A percentile compares a stretch with the other conserved stretches of the same genome.
These are phyloP conservation scores for Podarcis siculus DNA, from an alignment of 2,797 vertebrate species.

Conservation along the genomic window DNA sequence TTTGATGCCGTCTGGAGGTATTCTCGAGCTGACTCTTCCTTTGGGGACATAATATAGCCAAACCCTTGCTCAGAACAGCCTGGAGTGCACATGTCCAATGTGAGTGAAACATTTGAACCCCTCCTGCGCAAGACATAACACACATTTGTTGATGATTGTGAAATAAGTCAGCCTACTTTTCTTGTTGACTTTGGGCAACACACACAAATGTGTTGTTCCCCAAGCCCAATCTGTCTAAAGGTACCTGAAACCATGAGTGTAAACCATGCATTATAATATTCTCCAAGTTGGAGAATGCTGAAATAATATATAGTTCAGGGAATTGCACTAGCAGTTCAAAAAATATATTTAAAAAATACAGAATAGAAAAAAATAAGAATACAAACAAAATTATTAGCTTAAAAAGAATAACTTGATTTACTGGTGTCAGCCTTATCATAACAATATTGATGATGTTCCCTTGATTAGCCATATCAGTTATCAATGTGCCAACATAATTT, in stretches of 20 bases:
- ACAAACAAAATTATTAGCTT: background rate
- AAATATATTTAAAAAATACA: too few relatives aligned
- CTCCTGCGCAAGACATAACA: constrained; percentile 81
- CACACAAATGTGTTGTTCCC: background rate
- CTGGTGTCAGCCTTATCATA: background rate
- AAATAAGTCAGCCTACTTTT: background rate
- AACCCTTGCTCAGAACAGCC: constrained; percentile 93
- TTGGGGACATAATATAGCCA: constrained; percentile 91
- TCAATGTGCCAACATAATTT: background rate
- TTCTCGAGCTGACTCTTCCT: constrained; percentile 90
- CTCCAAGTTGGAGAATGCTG: background rate
- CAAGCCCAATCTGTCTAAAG: background rate
- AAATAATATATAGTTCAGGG: background rate
- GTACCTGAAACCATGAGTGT: background rate
- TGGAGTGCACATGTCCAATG: constrained; percentile 97
- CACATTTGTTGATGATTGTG: background rate
- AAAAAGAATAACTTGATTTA: background rate
- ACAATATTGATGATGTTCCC: background rate
- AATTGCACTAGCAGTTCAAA: background rate
- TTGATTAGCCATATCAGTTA: background rate
- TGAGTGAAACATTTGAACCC: constrained; percentile 97
- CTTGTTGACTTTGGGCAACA: background rate
- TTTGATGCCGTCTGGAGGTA: constrained; percentile 92
- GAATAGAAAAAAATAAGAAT: too few relatives aligned
- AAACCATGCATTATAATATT: background rate